Evolutionary conservation across 2,888 invertebrate species (phyloP).

Genomic region (Smittia sp.): DNA sequence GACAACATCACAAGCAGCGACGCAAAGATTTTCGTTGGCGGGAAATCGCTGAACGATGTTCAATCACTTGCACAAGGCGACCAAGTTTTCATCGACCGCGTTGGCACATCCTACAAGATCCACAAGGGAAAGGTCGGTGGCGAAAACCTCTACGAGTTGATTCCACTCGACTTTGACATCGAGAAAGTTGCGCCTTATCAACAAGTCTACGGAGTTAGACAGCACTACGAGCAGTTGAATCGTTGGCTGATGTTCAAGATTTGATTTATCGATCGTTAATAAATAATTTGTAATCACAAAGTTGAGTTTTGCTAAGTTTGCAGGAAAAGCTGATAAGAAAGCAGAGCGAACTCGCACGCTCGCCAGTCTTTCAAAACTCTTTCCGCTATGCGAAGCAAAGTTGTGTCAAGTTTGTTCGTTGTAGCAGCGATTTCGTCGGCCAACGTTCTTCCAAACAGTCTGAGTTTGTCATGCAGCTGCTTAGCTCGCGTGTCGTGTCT

Average conservation of each 20-base stretch:
- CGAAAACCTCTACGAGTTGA: not conserved
- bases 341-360: too few relatives aligned
- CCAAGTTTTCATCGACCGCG: not conserved
- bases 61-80: not conserved
- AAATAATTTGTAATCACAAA: not conserved
- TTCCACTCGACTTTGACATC: conserved; percentile 11
- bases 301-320: too few relatives aligned
- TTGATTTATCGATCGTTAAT: not conserved
- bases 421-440: too few relatives aligned
- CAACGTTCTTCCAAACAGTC: too few relatives aligned
- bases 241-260: conserved; percentile 18
- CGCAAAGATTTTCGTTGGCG: conserved; percentile 18
- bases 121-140: not conserved
- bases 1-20: not conserved
- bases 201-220: conserved; percentile 4
- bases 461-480: too few relatives aligned
- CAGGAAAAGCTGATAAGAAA: too few relatives aligned
- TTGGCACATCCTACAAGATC: conserved; percentile 5
- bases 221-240: conserved; percentile 18
- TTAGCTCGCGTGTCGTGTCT: too few relatives aligned
- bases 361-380: too few relatives aligned
- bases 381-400: too few relatives aligned
- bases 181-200: not conserved
- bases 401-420: too few relatives aligned
- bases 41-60: not conserved